phyloP scores from a whole-genome alignment of 2,888 invertebrate species.

The Galerucella nymphaeae region DNA sequence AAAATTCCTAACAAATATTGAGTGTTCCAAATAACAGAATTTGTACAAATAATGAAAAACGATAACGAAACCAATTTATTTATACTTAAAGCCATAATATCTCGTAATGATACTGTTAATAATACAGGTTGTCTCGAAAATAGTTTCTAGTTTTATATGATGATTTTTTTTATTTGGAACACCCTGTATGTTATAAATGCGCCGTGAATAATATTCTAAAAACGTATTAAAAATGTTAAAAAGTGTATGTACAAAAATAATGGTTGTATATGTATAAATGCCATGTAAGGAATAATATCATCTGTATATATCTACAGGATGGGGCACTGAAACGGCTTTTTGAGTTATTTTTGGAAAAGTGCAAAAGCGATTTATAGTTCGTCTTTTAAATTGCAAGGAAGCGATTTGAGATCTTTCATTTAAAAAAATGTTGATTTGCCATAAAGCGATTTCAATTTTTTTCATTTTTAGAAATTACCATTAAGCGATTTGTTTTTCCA shows the following conservation, averaged over 20 bases:
- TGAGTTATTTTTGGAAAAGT: not conserved
- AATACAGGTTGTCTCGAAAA: not conserved
- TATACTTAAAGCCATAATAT: not conserved
- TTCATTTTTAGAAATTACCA: too few species aligned
- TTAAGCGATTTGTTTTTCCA: too few species aligned
- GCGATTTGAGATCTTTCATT: too few species aligned
- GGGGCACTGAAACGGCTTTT: not conserved
- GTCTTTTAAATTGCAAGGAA: too few species aligned
- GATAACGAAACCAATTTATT: not conserved
- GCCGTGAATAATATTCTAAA: conserved; percentile 1
- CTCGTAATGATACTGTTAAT: not conserved
- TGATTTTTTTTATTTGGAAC: conserved; percentile 3
- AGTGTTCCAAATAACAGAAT: conserved; percentile 4
- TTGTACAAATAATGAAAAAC: not conserved
- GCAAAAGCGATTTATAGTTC: not conserved
- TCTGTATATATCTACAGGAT: conserved; percentile 1
- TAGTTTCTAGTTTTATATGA: not conserved
- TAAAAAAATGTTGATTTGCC: too few species aligned
- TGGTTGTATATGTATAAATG: conserved; percentile 23
- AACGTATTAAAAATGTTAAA: conserved; percentile 18
- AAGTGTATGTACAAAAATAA: conserved; percentile 28
- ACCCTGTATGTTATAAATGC: not conserved
- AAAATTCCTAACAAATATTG: not conserved
- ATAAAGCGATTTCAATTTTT: too few species aligned
- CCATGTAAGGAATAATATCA: conserved; percentile 14